Evolutionary conservation across 1,140 invertebrate genomes (phyloP), one percentile per base, ranked within the genome.

Genomic region (Geopemphigus sp.): DNA sequence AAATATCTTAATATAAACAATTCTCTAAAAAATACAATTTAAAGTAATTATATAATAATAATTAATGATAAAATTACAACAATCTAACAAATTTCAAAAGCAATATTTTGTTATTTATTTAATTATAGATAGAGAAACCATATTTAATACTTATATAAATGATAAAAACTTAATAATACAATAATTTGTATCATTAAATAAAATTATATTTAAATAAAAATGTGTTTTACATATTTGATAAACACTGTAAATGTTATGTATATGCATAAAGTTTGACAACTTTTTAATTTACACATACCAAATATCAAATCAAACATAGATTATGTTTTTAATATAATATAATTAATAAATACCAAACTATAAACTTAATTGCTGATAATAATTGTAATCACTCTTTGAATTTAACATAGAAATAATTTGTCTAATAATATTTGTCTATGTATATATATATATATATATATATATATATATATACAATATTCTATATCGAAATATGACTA

Each of bases 1-100:
- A 24, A 45, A 66, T 22, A 45, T 66, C 6, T 24, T 47, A 45
- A 45, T 19, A 66, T 4, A 45, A 64, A 64, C 11, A 66, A 47
- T 66, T 66, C 32, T 47, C n/a, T 66, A 66, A 66, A 45, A 66
- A 47, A 66, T 45, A 66, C 32, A 66, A 47, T 22, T 4, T 45
- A 24, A 45, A 66, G 26, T 63, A 29, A 66, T 45, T 47, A 45
- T 47, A 45, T 45, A 47, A 45, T 45, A 66, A 10, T n/a, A 66
- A 66, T 22, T n/a, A 66, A 66, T 1, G 5, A 11, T 32, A 66
- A 66, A 47, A 66, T 15, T 66, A 39, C 39, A 14, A 32, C 61
- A 63, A 63, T 1, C 32, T 39, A 64, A 10, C 1, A 50, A 50
- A 47, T 47, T 47, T 47, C 1, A 66, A 66, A 32, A 63, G 19